phyloP scores from a whole-genome alignment of 2,888 invertebrate genomes.

The Theodoxus fluviatilis region DNA sequence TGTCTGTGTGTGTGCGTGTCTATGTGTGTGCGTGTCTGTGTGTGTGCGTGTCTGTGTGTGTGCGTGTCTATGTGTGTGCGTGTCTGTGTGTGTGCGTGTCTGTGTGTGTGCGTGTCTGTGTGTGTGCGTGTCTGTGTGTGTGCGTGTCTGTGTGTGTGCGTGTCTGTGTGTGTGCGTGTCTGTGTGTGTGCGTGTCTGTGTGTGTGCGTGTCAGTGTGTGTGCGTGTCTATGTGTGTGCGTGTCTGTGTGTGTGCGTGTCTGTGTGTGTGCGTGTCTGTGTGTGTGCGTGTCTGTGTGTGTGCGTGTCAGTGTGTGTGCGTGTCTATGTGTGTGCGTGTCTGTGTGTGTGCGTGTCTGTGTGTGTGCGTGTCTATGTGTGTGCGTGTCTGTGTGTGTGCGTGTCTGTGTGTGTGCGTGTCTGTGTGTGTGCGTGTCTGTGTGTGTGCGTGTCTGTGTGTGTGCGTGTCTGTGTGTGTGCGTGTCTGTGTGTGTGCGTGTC shows the following conservation, averaged over 20 bases:
- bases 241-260: too few relatives aligned
- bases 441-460: constrained; percentile 11
- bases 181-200: too few relatives aligned
- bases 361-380: not conserved
- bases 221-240: too few relatives aligned
- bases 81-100: too few relatives aligned
- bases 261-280: too few relatives aligned
- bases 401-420: not conserved
- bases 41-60: too few relatives aligned
- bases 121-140: too few relatives aligned
- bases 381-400: not conserved
- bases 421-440: constrained; percentile 9
- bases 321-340: not conserved
- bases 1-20: constrained; percentile 6
- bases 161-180: too few relatives aligned
- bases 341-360: not conserved
- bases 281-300: not conserved
- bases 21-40: not conserved
- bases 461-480: constrained; percentile 10
- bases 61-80: too few relatives aligned
- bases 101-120: too few relatives aligned
- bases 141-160: too few relatives aligned
- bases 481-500: constrained; percentile 1
- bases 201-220: too few relatives aligned
- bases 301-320: not conserved